phyloP scores from a whole-genome alignment of 2,888 invertebrate species.

The Oscheius sp. region DNA sequence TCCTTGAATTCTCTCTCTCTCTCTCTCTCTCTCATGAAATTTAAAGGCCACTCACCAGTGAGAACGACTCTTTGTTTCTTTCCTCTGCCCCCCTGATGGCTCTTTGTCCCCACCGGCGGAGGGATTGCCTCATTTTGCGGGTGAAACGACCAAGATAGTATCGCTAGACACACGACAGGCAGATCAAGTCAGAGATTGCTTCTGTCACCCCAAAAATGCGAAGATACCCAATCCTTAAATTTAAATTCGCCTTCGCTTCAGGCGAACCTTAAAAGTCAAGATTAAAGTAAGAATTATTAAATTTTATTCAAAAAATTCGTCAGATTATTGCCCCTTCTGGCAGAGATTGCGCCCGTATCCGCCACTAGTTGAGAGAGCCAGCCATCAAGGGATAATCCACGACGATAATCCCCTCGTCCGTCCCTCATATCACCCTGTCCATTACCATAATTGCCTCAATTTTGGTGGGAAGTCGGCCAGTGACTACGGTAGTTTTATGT shows the following conservation, averaged over 20 bases:
- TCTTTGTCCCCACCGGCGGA: slow-evolving; percentile 1
- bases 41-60: neutral
- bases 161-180: slow-evolving; percentile 9
- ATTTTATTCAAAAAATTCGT: neutral
- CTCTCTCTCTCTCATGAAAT: neutral
- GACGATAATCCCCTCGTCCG: neutral
- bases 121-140: slow-evolving; percentile 10
- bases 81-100: neutral
- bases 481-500: neutral
- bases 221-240: too few species aligned
- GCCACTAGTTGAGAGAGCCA: neutral
- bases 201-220: too few species aligned
- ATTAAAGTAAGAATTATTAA: too few species aligned
- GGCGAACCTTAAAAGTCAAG: too few species aligned
- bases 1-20: neutral
- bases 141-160: too few species aligned
- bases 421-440: neutral
- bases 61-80: slow-evolving; percentile 18
- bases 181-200: too few species aligned
- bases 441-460: slow-evolving; percentile 16
- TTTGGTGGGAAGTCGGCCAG: neutral
- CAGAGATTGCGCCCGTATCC: neutral
- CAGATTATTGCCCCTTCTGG: neutral
- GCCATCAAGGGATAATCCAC: slow-evolving; percentile 15
- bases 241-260: too few species aligned